Conservation (phyloP, 2,797 vertebrate genomes). For the Peromyscus aztecus region DNA sequence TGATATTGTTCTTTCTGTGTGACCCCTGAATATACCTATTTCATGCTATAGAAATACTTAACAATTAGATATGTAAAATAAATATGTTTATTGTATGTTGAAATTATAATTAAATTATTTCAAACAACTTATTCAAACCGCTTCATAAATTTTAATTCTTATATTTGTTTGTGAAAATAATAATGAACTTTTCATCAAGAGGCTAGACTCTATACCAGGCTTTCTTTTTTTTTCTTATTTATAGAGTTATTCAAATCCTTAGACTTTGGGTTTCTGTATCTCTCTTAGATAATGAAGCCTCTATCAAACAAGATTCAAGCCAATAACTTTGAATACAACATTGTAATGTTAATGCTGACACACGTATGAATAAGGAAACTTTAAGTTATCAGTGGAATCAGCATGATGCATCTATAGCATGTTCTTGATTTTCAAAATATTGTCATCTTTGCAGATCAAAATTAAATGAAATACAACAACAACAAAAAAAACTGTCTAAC, state of each 20-base stretch:
- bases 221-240: neutral
- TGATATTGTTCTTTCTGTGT: neutral
- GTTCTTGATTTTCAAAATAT: neutral
- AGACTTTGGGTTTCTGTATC: neutral
- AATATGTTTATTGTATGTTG: neutral
- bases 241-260: neutral
- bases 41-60: constrained; percentile 30
- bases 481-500: neutral
- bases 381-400: neutral
- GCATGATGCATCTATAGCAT: neutral
- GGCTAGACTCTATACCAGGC: neutral
- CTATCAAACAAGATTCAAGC: neutral
- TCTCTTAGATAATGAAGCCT: neutral
- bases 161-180: constrained; percentile 31
- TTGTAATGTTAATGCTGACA: neutral
- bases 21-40: neutral
- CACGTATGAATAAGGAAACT: neutral
- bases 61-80: constrained; percentile 5
- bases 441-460: neutral
- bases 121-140: neutral
- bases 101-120: constrained; percentile 52
- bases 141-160: constrained; percentile 15
- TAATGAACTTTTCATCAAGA: neutral
- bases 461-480: neutral
- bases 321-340: neutral